phyloP scores from a whole-genome alignment of 2,888 invertebrate species.

The Eupeodes luniger region DNA sequence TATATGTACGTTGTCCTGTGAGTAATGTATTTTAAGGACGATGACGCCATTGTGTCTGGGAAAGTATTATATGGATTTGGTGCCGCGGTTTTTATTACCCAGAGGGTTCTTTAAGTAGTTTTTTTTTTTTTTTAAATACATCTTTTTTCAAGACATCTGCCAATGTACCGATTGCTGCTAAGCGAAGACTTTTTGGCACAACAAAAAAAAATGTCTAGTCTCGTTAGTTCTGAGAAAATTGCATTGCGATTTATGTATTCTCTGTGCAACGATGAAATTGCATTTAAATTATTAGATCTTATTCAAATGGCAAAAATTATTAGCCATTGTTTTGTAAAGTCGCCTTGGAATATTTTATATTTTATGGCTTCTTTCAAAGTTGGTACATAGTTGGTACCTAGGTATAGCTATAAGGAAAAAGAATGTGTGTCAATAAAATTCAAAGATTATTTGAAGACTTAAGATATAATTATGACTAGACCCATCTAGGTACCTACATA shows the following conservation, averaged over 20 bases:
- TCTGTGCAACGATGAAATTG: slow-evolving; percentile 15
- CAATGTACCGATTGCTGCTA: slow-evolving; percentile 18
- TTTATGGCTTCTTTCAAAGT: slow-evolving; percentile 17
- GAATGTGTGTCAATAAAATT: neutral
- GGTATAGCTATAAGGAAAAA: neutral
- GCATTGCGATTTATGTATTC: slow-evolving; percentile 36
- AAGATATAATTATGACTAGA: neutral
- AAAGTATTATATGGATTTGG: slow-evolving; percentile 25
- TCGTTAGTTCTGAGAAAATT: slow-evolving; percentile 28
- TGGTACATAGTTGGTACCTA: neutral
- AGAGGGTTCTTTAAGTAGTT: slow-evolving; percentile 4
- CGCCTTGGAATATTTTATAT: neutral
- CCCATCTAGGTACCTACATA: too few species aligned
- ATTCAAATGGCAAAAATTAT: slow-evolving; percentile 15
- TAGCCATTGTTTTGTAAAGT: neutral
- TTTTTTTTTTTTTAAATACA: neutral
- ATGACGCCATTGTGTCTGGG: slow-evolving; percentile 36
- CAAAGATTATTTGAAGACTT: neutral
- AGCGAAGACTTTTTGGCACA: slow-evolving; percentile 27
- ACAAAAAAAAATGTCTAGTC: slow-evolving; percentile 24
- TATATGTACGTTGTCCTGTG: neutral
- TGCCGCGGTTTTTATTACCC: slow-evolving; percentile 33
- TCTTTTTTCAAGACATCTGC: slow-evolving; percentile 21
- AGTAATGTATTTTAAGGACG: neutral
- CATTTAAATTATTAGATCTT: slow-evolving; percentile 35